Evolutionary conservation across 2,113 vertebrate genomes (phyloP).

Genomic region (Zosterops hypoxanthus): DNA sequence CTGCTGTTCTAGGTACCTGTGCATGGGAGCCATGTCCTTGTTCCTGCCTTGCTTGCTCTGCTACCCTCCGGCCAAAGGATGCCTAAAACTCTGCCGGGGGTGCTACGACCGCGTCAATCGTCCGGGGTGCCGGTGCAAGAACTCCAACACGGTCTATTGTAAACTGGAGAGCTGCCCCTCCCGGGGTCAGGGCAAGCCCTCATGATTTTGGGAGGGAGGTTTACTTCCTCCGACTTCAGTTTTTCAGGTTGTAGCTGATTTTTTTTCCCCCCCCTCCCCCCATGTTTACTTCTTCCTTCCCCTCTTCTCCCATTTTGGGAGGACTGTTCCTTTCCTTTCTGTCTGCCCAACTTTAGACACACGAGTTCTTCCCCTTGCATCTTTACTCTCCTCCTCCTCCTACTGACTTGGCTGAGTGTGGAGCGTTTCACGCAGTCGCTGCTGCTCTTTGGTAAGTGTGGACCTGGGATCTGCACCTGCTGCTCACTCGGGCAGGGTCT

Average conservation of each 20-base stretch:
- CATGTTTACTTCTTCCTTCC: not conserved
- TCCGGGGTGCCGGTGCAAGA: constrained; percentile 96
- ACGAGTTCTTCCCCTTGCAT: constrained; percentile 68
- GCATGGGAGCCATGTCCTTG: constrained; percentile 92
- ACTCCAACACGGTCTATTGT: constrained; percentile 98
- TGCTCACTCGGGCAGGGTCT: constrained; percentile 73
- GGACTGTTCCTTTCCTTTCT: not conserved
- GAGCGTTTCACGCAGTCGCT: not conserved
- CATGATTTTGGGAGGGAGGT: constrained; percentile 81
- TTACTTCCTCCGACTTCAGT: constrained; percentile 47
- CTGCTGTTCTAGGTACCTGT: constrained; percentile 94
- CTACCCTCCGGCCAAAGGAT: constrained; percentile 92
- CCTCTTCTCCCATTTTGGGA: not conserved
- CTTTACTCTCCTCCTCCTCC: constrained; percentile 18
- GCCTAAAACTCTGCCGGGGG: constrained; percentile 86
- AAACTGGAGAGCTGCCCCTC: constrained; percentile 93
- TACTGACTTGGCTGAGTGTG: not conserved
- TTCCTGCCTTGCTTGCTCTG: constrained; percentile 94
- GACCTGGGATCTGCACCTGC: constrained; percentile 67
- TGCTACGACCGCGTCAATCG: constrained; percentile 90
- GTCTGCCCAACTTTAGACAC: constrained; percentile 26
- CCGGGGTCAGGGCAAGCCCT: constrained; percentile 85
- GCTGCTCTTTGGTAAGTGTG: constrained; percentile 63
- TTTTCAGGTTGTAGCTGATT: constrained; percentile 72
- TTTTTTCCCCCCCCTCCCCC: not conserved